Percentiles rank a stretch among this genome's conserved stretches.
These are phyloP conservation scores for Lethenteron reissneri DNA, from an alignment of 2,113 vertebrate species.

Conservation along the genomic window DNA sequence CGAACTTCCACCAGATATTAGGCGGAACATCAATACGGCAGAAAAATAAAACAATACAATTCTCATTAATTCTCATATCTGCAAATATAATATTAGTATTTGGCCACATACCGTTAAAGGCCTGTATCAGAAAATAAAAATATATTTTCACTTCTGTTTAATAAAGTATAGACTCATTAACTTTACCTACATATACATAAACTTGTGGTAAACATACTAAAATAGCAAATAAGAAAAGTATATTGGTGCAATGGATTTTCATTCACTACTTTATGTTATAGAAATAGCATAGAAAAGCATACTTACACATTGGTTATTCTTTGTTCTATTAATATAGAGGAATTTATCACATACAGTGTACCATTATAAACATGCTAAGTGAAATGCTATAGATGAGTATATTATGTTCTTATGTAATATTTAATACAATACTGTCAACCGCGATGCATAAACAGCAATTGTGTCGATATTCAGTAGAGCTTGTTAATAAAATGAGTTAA, in stretches of 20 bases:
- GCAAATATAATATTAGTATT: conserved; percentile 6
- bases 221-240: conserved; percentile 4
- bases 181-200: conserved; percentile 7
- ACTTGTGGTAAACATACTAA: conserved; percentile 5
- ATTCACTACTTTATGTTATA: neutral
- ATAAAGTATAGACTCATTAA: conserved; percentile 7
- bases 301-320: neutral
- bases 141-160: conserved; percentile 3
- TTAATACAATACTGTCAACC: neutral
- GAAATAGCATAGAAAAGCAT: neutral
- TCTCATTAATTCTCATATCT: conserved; percentile 1
- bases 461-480: conserved; percentile 4
- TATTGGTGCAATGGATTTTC: conserved; percentile 3
- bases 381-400: conserved; percentile 6
- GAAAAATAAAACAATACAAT: conserved; percentile 6
- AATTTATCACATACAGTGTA: conserved; percentile 6
- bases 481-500: conserved; percentile 6
- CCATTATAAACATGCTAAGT: conserved; percentile 6
- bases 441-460: neutral
- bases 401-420: neutral
- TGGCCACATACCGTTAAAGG: conserved; percentile 5
- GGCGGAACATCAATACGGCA: conserved; percentile 3
- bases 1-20: neutral
- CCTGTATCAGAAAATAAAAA: conserved; percentile 6
- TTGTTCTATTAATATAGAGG: conserved; percentile 4